A percentile compares a stretch with the other conserved stretches of the same genome.
phyloP scores from a whole-genome alignment of 2,113 vertebrate genomes.

The Mobula birostris region DNA sequence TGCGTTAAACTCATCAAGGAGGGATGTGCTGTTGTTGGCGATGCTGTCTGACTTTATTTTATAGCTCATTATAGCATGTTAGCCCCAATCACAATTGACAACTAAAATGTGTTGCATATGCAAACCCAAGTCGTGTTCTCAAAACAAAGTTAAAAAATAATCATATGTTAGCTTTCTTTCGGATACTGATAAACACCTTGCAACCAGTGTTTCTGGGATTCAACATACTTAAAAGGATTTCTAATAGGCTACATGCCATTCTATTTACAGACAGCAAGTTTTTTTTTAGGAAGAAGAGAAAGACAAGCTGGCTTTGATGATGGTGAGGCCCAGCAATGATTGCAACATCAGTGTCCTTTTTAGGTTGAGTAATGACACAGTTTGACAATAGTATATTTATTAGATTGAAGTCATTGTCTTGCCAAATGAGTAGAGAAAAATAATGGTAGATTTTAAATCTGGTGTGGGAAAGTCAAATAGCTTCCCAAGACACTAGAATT shows the following conservation, averaged over 20 bases:
- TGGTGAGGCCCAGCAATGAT: background rate
- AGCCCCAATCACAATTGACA: too few species aligned
- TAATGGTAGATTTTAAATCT: background rate
- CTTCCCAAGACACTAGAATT: background rate
- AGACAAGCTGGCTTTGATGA: background rate
- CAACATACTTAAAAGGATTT: background rate
- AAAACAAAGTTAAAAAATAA: background rate
- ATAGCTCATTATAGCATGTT: too few species aligned
- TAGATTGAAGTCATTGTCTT: too few species aligned
- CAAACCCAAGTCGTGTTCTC: background rate
- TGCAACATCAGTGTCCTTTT: background rate
- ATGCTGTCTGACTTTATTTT: too few species aligned
- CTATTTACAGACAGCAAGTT: background rate
- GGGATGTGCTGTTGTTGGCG: too few species aligned
- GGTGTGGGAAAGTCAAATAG: background rate
- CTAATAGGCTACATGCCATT: too few species aligned
- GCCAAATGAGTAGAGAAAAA: background rate
- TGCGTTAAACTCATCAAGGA: too few species aligned
- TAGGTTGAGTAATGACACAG: background rate
- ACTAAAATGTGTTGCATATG: background rate
- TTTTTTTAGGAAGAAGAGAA: background rate
- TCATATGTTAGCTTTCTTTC: background rate
- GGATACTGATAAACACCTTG: background rate
- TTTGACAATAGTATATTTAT: background rate
- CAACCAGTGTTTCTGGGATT: background rate